Percentiles rank a stretch among this genome's conserved stretches.
Conservation (phyloP, 2,888 invertebrate species). For the Sminthurides aquaticus region DNA sequence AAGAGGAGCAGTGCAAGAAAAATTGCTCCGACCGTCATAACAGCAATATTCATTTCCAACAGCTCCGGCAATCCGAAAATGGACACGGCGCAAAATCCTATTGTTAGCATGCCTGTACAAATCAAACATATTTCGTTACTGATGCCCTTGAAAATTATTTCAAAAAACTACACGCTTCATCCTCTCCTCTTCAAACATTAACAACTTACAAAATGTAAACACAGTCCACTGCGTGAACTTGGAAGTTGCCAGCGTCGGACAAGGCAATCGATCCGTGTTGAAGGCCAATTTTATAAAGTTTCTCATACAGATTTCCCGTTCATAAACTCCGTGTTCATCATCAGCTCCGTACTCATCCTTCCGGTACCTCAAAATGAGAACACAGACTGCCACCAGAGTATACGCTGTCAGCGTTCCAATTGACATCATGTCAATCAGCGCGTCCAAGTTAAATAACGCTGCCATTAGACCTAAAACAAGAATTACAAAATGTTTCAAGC, state of each 20-base stretch:
- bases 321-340: constrained; percentile 19
- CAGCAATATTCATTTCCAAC: constrained; percentile 1
- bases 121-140: no score
- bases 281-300: not conserved
- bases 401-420: constrained; percentile 80
- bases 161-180: no score
- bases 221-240: constrained; percentile 38
- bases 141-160: no score
- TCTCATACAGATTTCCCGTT: not conserved
- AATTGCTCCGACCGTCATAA: constrained; percentile 8
- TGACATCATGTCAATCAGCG: constrained; percentile 42
- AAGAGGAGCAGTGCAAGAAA: constrained; percentile 12
- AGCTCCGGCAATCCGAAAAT: constrained; percentile 29
- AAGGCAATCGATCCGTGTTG: not conserved
- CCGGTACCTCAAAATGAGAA: constrained; percentile 59
- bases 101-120: constrained; percentile 25
- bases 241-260: constrained; percentile 38
- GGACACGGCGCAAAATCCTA: constrained; percentile 31
- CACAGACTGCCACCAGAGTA: constrained; percentile 84
- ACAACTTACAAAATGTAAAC: constrained; percentile 39
- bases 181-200: no score
- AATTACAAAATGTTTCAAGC: not conserved
- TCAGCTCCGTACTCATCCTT: constrained; percentile 40
- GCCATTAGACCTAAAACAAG: constrained; percentile 47
- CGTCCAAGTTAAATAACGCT: constrained; percentile 38